phyloP scores from a whole-genome alignment of 1,140 invertebrate species.

The Trachelipus rathkii region DNA sequence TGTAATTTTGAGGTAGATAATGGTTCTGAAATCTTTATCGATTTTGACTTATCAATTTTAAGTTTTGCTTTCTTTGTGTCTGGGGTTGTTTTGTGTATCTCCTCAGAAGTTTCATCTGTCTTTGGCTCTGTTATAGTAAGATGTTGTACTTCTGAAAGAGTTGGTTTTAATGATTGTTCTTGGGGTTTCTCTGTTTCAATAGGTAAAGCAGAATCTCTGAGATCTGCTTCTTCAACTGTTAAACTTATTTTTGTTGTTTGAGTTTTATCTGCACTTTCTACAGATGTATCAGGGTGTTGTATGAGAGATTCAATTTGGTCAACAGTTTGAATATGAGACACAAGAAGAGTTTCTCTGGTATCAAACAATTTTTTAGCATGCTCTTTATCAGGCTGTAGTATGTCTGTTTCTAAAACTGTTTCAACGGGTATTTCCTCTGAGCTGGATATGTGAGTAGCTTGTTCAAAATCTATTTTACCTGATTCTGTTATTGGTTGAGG shows the following conservation, averaged over 20 bases:
- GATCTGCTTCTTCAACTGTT: conserved; percentile 53
- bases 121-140: conserved; percentile 55
- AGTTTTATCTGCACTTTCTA: conserved; percentile 52
- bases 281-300: conserved; percentile 19
- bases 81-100: conserved; percentile 50
- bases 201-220: too few species aligned
- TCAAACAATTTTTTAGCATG: conserved; percentile 33
- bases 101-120: conserved; percentile 53
- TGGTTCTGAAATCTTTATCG: conserved; percentile 55
- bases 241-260: conserved; percentile 56
- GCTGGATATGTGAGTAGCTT: conserved; percentile 35
- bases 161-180: conserved; percentile 48
- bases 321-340: conserved; percentile 31
- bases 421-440: conserved; percentile 36
- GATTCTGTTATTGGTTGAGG: conserved; percentile 31
- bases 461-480: conserved; percentile 37
- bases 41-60: conserved; percentile 54
- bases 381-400: conserved; percentile 19
- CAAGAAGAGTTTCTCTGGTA: conserved; percentile 32
- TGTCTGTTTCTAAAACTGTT: conserved; percentile 28
- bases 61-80: conserved; percentile 52
- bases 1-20: conserved; percentile 46
- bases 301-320: conserved; percentile 30
- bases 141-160: conserved; percentile 54
- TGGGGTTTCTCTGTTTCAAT: neutral